phyloP scores from a whole-genome alignment of 2,888 invertebrate genomes.

The Eupithecia subumbrata region DNA sequence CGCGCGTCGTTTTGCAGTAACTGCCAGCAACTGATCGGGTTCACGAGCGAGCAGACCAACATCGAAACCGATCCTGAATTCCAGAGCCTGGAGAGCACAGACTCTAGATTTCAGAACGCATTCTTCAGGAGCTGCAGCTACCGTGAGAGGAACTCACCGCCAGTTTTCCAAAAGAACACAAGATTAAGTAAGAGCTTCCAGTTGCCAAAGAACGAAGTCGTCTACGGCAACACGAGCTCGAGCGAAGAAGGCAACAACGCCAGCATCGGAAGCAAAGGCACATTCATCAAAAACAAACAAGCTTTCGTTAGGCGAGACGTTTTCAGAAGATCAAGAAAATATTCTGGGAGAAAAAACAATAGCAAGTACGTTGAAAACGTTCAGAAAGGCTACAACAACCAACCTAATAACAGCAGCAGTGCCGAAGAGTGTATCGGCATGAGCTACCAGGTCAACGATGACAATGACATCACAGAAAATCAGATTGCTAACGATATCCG shows the following conservation, averaged over 20 bases:
- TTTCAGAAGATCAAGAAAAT: constrained; percentile 79
- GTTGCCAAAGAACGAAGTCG: constrained; percentile 75
- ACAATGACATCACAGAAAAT: constrained; percentile 81
- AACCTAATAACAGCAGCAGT: constrained; percentile 74
- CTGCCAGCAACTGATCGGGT: constrained; percentile 79
- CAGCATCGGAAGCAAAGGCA: constrained; percentile 74
- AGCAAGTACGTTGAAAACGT: constrained; percentile 66
- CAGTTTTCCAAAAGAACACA: constrained; percentile 81
- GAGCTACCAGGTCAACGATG: constrained; percentile 82
- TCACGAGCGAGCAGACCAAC: constrained; percentile 81
- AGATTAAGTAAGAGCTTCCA: constrained; percentile 81
- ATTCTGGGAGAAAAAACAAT: constrained; percentile 77
- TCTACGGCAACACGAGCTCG: constrained; percentile 79
- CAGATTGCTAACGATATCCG: constrained; percentile 84
- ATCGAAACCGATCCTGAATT: constrained; percentile 82
- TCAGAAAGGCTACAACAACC: constrained; percentile 69
- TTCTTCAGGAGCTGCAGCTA: constrained; percentile 81
- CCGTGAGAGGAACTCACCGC: constrained; percentile 79
- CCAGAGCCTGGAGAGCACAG: constrained; percentile 81
- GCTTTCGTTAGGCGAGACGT: constrained; percentile 80
- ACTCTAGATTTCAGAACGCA: constrained; percentile 77
- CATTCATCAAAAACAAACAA: constrained; percentile 85
- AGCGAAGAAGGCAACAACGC: constrained; percentile 79
- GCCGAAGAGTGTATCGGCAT: constrained; percentile 78
- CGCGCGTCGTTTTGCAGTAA: constrained; percentile 79